Base-by-base conservation (phyloP, 2,888 invertebrate species). In the Thereva nobilitata region DNA sequence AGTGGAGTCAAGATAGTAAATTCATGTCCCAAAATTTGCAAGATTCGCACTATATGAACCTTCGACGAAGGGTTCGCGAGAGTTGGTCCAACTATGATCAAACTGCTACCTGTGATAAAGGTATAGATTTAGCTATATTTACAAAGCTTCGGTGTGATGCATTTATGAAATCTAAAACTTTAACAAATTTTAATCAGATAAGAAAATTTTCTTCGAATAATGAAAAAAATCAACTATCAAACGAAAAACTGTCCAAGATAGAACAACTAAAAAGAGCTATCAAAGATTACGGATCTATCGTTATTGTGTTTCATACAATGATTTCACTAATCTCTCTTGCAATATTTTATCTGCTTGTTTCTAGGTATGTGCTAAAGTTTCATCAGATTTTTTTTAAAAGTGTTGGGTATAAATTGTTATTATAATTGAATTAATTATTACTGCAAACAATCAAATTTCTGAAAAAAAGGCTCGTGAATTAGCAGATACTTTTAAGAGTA, bases 201-300 rank as follows among this genome's bases (percentile, higher is more conserved):
- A 67, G 69, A 66, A 47, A 34, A 40, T 66, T 69, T 57, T 69
- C 69, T 10, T 49, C 63, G 47, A 44, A 52, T 45, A 40, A 34
- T 5, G 61, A 23, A 41, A 40, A 41, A 45, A 35, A 41, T n/a
- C 53, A 4, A 44, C 35, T 55, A 37, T 9, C 23, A 23, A 40
- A 45, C 12, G 38, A 23, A 7, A 54, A 54, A 56, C 7, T 76
- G 74, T 83, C 81, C 70, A 79, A 83, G 66, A 86, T 83, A 80
- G 86, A 90, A 59, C 88, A 87, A 82, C 82, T 96, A 70, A 92
- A 93, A 83, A 85, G 83, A 74, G 89, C 93, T 66, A 84, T 94
- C 41, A 89, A 88, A 82, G 93, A 95, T 73, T 97, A 96, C 84
- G 97, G 96, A 70, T 84, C 88, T 10, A 95, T 93, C 50, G 92